Percentiles rank a stretch among this genome's conserved stretches.
Evolutionary conservation across 2,797 vertebrate species (phyloP).

Genomic region (Rhabdomys pumilio): DNA sequence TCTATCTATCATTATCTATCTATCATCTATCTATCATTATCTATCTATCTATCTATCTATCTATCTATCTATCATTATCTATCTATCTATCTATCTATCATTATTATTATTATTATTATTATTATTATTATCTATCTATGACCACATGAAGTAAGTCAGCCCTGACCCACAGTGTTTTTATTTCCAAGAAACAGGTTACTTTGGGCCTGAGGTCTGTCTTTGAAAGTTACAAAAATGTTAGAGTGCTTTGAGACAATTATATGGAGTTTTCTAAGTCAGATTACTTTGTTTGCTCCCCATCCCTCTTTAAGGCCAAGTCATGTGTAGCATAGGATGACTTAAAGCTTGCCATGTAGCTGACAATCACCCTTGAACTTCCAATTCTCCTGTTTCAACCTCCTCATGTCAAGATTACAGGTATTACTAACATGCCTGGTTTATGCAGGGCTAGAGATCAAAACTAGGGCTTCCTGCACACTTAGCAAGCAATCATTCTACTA

Average conservation of each 20-base stretch:
- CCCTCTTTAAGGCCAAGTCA: background rate
- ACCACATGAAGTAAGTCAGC: background rate
- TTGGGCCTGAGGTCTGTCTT: constrained; percentile 6
- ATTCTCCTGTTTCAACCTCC: background rate
- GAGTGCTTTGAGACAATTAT: background rate
- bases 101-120: no score
- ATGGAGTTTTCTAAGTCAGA: background rate
- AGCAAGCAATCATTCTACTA: background rate
- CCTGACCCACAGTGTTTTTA: background rate
- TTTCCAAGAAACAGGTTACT: background rate
- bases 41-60: no score
- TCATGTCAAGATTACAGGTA: no score
- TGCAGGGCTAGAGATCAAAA: background rate
- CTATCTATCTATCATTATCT: no score
- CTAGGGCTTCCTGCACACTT: background rate
- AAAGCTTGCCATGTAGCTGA: background rate
- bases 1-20: background rate
- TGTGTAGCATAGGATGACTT: background rate
- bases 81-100: no score
- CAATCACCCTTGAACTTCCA: background rate
- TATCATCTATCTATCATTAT: no score
- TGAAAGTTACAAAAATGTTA: background rate
- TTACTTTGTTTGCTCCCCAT: background rate
- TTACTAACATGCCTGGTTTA: background rate
- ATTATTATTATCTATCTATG: background rate